Evolutionary conservation across 2,797 vertebrate species (phyloP).

Genomic region (Etheostoma nigrum): DNA sequence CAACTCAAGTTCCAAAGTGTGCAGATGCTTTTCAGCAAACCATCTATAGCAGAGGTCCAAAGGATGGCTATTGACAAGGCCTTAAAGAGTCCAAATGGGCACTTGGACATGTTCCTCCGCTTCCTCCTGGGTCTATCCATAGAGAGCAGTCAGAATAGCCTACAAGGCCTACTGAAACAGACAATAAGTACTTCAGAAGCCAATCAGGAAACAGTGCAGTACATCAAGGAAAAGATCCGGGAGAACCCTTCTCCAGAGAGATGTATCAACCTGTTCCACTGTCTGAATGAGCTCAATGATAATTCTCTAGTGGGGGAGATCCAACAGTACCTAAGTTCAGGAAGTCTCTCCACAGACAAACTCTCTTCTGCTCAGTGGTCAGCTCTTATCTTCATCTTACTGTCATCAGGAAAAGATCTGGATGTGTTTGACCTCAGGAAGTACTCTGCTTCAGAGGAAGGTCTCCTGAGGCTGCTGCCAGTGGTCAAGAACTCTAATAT

Average conservation of each 20-base stretch:
- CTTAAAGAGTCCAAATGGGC: slow-evolving; percentile 24
- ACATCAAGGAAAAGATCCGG: slow-evolving; percentile 35
- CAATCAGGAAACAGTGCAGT: slow-evolving; percentile 27
- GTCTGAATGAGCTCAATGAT: slow-evolving; percentile 33
- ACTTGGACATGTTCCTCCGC: slow-evolving; percentile 33
- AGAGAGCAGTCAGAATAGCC: background rate
- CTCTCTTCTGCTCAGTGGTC: slow-evolving; percentile 36
- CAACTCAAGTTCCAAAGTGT: background rate
- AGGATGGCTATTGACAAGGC: slow-evolving; percentile 19
- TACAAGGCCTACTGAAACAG: slow-evolving; percentile 18
- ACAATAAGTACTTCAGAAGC: slow-evolving; percentile 13
- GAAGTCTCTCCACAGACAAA: slow-evolving; percentile 2
- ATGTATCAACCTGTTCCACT: slow-evolving; percentile 8
- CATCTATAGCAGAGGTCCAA: slow-evolving; percentile 5
- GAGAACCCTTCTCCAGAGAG: slow-evolving; percentile 23
- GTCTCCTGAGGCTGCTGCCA: slow-evolving; percentile 19
- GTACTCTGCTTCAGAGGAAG: slow-evolving; percentile 16
- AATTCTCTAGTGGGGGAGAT: slow-evolving; percentile 34
- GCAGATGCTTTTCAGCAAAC: slow-evolving; percentile 6
- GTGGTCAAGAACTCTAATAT: background rate
- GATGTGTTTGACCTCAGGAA: slow-evolving; percentile 15
- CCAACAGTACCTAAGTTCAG: slow-evolving; percentile 26
- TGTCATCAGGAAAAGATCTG: slow-evolving; percentile 19
- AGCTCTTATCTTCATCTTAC: slow-evolving; percentile 29
- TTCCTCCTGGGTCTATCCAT: slow-evolving; percentile 21